Evolutionary conservation across 2,888 invertebrate species (phyloP).

Genomic region (Hydrotaea diabolus): DNA sequence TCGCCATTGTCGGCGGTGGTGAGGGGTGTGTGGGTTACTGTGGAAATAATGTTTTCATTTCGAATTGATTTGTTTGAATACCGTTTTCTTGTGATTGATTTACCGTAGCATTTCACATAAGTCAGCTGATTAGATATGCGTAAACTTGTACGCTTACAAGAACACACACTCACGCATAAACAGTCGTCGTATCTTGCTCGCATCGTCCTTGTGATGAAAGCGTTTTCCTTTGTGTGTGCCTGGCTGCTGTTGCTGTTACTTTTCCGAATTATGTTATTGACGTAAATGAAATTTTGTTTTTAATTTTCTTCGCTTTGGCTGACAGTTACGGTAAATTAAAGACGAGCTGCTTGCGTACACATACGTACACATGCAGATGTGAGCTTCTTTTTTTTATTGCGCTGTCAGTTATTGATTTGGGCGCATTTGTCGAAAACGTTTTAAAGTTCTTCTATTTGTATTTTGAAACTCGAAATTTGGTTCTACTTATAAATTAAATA

Average conservation of each 20-base stretch:
- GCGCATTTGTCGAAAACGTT: neutral
- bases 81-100: conserved; percentile 44
- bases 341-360: neutral
- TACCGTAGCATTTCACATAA: conserved; percentile 45
- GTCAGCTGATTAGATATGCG: conserved; percentile 44
- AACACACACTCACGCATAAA: neutral
- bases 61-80: conserved; percentile 54
- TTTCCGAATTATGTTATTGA: conserved; percentile 33
- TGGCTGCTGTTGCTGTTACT: neutral
- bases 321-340: conserved; percentile 35
- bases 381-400: neutral
- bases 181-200: too few species aligned
- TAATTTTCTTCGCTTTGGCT: conserved; percentile 17
- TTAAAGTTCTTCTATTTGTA: conserved; percentile 12
- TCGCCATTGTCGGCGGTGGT: neutral
- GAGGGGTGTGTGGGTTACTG: conserved; percentile 34
- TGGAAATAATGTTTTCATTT: conserved; percentile 43
- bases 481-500: too few species aligned
- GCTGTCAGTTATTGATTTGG: conserved; percentile 30
- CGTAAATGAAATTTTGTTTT: conserved; percentile 34
- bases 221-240: neutral
- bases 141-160: neutral
- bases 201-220: neutral
- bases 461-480: too few species aligned
- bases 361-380: neutral